Evolutionary conservation across 2,113 vertebrate species (phyloP).

Genomic region (Protobothrops mucrosquamatus): DNA sequence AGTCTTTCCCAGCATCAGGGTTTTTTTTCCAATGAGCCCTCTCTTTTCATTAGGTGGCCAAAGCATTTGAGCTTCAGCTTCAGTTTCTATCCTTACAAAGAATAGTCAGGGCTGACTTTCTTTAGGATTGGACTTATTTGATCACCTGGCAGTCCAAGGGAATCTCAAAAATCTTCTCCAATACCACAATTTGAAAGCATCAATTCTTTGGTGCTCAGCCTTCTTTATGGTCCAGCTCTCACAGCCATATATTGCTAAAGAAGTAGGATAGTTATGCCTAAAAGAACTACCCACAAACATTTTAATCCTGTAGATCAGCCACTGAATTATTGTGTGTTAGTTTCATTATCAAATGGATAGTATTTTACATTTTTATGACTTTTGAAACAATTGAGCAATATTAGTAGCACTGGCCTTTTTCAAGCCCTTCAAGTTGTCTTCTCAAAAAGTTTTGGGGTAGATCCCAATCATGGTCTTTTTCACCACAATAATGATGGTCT

Average conservation of each 20-base stretch:
- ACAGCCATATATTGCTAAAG: neutral
- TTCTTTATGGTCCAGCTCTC: neutral
- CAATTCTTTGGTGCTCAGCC: neutral
- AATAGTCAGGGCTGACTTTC: neutral
- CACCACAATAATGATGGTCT: neutral
- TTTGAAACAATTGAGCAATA: neutral
- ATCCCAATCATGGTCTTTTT: neutral
- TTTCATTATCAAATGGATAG: neutral
- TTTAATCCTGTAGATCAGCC: neutral
- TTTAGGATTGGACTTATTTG: neutral
- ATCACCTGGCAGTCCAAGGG: neutral
- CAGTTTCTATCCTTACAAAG: neutral
- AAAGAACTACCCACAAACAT: neutral
- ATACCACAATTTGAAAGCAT: neutral
- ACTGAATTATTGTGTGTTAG: neutral
- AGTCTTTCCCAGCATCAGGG: neutral
- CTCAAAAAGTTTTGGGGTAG: neutral
- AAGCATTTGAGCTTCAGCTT: neutral
- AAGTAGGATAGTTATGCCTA: neutral
- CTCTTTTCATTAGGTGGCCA: neutral
- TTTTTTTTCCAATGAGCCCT: neutral
- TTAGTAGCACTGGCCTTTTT: neutral
- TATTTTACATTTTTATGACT: neutral
- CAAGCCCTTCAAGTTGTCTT: neutral
- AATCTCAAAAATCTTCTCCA: neutral